Conservation (phyloP, 2,113 vertebrate genomes). For the Rhizomys pruinosus region DNA sequence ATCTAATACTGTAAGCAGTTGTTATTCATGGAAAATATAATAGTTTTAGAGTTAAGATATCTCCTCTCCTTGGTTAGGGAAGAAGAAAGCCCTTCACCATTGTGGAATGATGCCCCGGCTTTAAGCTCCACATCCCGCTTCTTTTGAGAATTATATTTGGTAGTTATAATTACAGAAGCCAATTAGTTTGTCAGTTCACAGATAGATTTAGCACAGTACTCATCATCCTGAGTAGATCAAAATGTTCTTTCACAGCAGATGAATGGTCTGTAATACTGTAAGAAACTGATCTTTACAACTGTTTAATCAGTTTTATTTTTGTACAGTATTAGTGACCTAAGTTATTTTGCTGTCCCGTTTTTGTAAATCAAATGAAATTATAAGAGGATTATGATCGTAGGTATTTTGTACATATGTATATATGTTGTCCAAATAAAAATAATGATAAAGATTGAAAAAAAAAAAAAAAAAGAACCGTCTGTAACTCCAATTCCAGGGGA, state of each 20-base stretch:
- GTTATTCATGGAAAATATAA: slow-evolving; percentile 85
- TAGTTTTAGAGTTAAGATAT: slow-evolving; percentile 86
- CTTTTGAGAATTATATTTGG: slow-evolving; percentile 83
- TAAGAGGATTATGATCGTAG: too few relatives aligned
- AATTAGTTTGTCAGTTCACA: slow-evolving; percentile 83
- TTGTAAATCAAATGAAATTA: slow-evolving; percentile 92
- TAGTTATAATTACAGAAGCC: slow-evolving; percentile 80
- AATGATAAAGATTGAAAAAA: neutral
- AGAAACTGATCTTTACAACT: slow-evolving; percentile 88
- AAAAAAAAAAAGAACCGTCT: too few relatives aligned
- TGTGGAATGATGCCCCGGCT: slow-evolving; percentile 83
- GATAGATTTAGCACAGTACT: slow-evolving; percentile 82
- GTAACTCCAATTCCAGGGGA: too few relatives aligned
- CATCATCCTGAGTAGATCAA: slow-evolving; percentile 81
- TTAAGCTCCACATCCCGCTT: slow-evolving; percentile 83
- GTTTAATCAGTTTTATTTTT: slow-evolving; percentile 92
- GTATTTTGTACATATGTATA: too few relatives aligned
- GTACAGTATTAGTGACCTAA: slow-evolving; percentile 92
- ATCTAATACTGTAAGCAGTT: slow-evolving; percentile 84
- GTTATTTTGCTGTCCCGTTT: slow-evolving; percentile 92
- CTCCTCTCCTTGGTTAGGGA: slow-evolving; percentile 84
- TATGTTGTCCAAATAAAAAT: too few relatives aligned
- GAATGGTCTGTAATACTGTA: slow-evolving; percentile 89
- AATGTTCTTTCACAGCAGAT: slow-evolving; percentile 85
- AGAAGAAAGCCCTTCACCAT: slow-evolving; percentile 83